Conservation (phyloP, 1,140 invertebrate genomes). For the Platorchestia sp. region DNA sequence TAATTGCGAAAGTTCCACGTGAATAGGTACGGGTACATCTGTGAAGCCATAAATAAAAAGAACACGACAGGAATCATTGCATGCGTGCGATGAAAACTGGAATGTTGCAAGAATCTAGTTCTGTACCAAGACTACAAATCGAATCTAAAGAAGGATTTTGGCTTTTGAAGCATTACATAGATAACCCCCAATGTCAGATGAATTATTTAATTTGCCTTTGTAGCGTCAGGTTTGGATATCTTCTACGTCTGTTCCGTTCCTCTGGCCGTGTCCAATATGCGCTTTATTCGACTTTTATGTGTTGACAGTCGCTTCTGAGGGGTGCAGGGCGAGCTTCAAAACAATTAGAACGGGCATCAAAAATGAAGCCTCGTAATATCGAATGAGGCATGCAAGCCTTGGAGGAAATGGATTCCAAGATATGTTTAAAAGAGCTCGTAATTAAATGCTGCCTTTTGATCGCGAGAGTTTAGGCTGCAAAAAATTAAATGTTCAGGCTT, state of each 20-base stretch:
- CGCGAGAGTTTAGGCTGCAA: neutral
- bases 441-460: neutral
- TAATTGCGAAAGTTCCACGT: no score
- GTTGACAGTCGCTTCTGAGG: neutral
- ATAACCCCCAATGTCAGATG: no score
- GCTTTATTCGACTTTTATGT: neutral
- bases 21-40: no score
- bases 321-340: neutral
- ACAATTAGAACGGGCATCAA: neutral
- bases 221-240: neutral
- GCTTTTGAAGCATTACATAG: no score
- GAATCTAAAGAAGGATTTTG: no score
- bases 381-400: neutral
- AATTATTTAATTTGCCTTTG: no score
- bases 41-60: no score
- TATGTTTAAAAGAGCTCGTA: neutral
- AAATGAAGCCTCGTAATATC: neutral
- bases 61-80: no score
- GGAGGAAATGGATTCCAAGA: neutral
- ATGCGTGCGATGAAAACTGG: no score
- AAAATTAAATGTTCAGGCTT: neutral
- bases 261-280: neutral
- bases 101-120: no score
- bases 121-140: no score
- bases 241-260: neutral